phyloP scores from a whole-genome alignment of 2,113 vertebrate species.

The Acinonyx jubatus region DNA sequence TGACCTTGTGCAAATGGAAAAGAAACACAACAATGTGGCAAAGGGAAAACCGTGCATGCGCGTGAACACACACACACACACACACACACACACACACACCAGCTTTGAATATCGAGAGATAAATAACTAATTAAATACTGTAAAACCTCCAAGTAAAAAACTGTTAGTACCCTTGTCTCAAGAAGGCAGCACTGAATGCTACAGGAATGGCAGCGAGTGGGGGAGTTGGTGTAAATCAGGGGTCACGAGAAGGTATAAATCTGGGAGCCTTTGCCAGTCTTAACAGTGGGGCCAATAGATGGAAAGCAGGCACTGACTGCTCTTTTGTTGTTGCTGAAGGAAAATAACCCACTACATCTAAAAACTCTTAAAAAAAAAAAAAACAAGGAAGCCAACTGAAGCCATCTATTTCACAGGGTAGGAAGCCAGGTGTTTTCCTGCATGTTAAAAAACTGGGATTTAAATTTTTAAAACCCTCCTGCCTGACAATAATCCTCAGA shows the following conservation, averaged over 20 bases:
- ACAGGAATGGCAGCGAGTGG: not conserved
- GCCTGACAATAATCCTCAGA: conserved; percentile 57
- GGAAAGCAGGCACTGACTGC: not conserved
- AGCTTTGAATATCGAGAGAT: conserved; percentile 19
- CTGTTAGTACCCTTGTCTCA: not conserved
- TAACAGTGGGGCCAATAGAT: not conserved
- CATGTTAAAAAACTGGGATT: conserved; percentile 43
- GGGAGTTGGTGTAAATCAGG: not conserved
- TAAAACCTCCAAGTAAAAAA: not conserved
- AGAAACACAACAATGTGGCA: not conserved
- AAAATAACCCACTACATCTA: not conserved
- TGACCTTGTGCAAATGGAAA: conserved; percentile 52
- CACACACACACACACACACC: not conserved
- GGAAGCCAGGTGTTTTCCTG: conserved; percentile 58
- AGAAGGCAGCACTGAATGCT: not conserved
- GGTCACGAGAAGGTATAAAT: not conserved
- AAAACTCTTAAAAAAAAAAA: not conserved
- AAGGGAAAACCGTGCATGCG: not conserved
- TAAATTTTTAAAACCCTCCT: conserved; percentile 37
- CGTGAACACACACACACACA: not conserved
- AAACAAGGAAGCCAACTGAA: not conserved
- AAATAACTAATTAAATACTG: conserved; percentile 28
- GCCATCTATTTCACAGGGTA: not conserved
- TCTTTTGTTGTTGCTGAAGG: not conserved
- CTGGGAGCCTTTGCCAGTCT: not conserved